Evolutionary conservation across 2,797 vertebrate species (phyloP).

Genomic region (Aythya fuligula): DNA sequence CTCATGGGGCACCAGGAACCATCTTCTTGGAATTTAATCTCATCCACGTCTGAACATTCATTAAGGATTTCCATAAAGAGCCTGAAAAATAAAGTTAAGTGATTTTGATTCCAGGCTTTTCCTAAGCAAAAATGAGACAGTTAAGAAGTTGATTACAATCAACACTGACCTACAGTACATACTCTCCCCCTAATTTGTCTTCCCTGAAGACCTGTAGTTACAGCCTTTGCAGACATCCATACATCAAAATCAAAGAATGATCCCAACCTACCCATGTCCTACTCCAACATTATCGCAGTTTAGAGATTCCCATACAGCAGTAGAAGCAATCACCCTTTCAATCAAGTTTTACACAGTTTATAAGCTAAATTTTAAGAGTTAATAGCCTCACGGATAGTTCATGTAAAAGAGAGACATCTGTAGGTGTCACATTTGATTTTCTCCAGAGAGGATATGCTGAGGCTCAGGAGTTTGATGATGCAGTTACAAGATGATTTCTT

Average conservation of each 20-base stretch:
- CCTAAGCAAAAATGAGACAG: not conserved
- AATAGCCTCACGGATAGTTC: not conserved
- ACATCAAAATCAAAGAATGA: not conserved
- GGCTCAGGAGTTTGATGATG: not conserved
- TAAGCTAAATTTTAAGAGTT: not conserved
- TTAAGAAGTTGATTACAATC: not conserved
- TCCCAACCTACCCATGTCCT: not conserved
- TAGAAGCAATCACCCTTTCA: not conserved
- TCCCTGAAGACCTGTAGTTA: not conserved
- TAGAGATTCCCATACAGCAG: not conserved
- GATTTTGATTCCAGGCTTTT: not conserved
- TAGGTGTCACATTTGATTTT: not conserved
- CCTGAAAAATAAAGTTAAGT: slow-evolving; percentile 72
- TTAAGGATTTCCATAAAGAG: slow-evolving; percentile 97
- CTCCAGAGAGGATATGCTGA: not conserved
- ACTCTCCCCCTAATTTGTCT: not conserved
- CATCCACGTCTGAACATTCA: slow-evolving; percentile 95
- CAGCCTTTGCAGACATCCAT: not conserved
- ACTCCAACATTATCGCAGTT: not conserved
- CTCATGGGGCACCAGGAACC: slow-evolving; percentile 98
- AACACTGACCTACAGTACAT: accelerated
- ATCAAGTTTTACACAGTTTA: not conserved
- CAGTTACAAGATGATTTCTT: not conserved
- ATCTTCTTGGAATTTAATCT: slow-evolving; percentile 97
- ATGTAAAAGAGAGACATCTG: not conserved